A percentile compares a stretch with the other conserved stretches of the same genome.
phyloP scores from a whole-genome alignment of 37 sponge, comb jelly and placozoan genomes.

The Oopsacas minuta region DNA sequence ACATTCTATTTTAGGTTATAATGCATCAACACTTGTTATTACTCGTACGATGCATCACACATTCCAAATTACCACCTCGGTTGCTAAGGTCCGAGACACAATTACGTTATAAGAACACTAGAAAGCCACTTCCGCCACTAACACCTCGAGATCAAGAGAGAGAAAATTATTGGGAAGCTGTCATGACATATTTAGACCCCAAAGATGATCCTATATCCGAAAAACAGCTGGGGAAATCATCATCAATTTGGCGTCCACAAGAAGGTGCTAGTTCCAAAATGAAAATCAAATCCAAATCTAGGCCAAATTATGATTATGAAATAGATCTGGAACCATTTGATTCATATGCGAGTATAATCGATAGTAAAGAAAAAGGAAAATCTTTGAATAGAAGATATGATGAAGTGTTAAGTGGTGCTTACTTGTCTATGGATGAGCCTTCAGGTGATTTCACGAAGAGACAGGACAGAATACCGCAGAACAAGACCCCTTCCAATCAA shows the following conservation, averaged over 20 bases:
- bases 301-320: background rate
- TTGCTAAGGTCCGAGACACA: background rate
- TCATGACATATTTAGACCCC: background rate
- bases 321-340: background rate
- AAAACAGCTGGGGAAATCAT: no score
- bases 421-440: no score
- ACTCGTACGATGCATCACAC: background rate
- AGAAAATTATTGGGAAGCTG: background rate
- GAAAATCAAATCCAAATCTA: background rate
- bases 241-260: no score
- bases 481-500: no score
- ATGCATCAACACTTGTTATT: background rate
- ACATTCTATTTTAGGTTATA: background rate
- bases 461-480: no score
- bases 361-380: background rate
- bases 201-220: no score
- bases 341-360: background rate
- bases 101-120: background rate
- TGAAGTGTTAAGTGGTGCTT: no score
- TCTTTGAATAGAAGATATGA: no score
- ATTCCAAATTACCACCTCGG: background rate
- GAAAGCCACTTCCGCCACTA: background rate
- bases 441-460: no score
- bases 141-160: background rate
- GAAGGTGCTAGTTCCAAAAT: background rate